Base-by-base conservation (phyloP, 2,113 vertebrate species). In the Willisornis vidua region DNA sequence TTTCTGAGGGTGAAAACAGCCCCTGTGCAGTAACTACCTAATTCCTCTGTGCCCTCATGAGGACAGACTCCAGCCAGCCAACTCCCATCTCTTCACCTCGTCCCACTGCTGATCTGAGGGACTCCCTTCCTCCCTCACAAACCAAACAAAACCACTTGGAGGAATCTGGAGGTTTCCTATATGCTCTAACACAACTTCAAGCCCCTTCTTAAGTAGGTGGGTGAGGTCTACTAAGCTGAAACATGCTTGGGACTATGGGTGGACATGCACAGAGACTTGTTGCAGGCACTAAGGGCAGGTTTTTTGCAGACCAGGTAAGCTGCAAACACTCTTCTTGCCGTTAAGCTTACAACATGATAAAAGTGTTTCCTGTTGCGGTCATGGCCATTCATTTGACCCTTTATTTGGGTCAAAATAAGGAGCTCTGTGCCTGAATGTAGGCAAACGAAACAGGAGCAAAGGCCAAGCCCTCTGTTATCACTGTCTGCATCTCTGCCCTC, bases 401-500 rank as follows among this genome's bases (percentile, higher is more conserved):
- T 77, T 31, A 33, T 84, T 63, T 46, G 14, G 68, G 45, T 78
- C 58, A 91, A 75, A 93, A 72, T 20, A 71, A 51, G 85, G 72
- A 91, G 84, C 25, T 89, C 49, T 28, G 31, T 1, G 6, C 74
- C 59, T 76, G 25, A 67, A 9, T 13, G 17, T 19, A 62, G 57
- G 81, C 45, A 94, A 87, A 94, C 35, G 14, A 71, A 82, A 25
- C 14, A 68, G 73, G 77, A 93, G 74, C 70, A 80, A 77, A 85
- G 87, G 73, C 54, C 6, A 7, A 92, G 49, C 52, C 20, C 77
- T 76, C 70, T 87, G 71, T 88, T 96, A 93, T 89, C 91, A 41
- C 49, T 86, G 72, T 73, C 77, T 87, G 58, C 76, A 87, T 95
- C 96, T 91, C 65, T 77, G 37, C n/a, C 6, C 68, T 94, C 3